These are phyloP conservation scores for Drosophila planitibia DNA, from an alignment of 2,888 invertebrate genomes.

Conservation along the genomic window DNA sequence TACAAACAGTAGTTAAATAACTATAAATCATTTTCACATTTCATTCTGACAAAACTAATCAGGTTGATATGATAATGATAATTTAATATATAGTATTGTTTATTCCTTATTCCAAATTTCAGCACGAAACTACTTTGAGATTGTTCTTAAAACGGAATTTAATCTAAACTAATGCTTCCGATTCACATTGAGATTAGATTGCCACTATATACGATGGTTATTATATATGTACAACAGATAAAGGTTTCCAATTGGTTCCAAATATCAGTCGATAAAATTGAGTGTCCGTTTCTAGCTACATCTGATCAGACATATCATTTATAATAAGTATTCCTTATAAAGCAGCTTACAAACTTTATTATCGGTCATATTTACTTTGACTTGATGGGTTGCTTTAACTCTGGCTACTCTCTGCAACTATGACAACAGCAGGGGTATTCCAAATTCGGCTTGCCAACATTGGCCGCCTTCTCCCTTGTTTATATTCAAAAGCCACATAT, in stretches of 20 bases:
- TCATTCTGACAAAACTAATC: not conserved
- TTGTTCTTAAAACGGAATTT: fast-evolving
- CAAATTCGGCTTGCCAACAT: not conserved
- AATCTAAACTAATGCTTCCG: not conserved
- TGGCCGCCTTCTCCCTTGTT: not conserved
- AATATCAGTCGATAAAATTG: too few species aligned
- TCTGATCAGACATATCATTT: too few species aligned
- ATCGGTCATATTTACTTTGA: not conserved
- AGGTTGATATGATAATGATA: not conserved
- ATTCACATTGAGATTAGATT: too few species aligned
- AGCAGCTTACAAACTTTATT: too few species aligned
- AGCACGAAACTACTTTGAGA: not conserved
- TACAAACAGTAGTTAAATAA: not conserved
- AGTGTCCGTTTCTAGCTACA: too few species aligned
- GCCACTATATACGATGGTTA: too few species aligned
- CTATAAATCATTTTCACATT: not conserved
- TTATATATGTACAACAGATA: too few species aligned
- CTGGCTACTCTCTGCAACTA: not conserved
- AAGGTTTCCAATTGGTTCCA: too few species aligned
- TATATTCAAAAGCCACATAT: conserved; percentile 51
- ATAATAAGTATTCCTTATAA: too few species aligned
- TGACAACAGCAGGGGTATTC: conserved; percentile 16
- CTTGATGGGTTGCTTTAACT: not conserved
- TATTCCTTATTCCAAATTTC: not conserved
- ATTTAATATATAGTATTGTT: not conserved